Percentiles rank a stretch among this genome's conserved stretches.
phyloP scores from a whole-genome alignment of 2,113 vertebrate species.

The Sylvilagus bachmani region DNA sequence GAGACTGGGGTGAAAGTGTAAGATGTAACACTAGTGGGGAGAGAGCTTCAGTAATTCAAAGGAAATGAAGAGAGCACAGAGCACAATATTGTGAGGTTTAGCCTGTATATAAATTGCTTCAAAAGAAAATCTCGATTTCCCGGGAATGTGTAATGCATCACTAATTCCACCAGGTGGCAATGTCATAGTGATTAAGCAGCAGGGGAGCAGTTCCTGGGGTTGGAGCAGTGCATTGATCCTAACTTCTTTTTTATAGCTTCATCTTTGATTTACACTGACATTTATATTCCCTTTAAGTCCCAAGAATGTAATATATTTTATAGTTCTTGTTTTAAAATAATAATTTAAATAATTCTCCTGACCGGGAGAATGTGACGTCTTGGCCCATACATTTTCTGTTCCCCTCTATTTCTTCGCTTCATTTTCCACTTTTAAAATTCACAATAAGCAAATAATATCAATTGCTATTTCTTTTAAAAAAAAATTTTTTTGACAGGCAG shows the following conservation, averaged over 20 bases:
- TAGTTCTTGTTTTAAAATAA: neutral
- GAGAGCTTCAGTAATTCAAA: neutral
- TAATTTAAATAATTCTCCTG: slow-evolving; percentile 28
- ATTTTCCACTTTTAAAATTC: slow-evolving; percentile 44
- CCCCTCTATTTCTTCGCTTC: neutral
- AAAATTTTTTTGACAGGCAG: no score
- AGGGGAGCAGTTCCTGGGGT: neutral
- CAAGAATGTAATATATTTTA: slow-evolving; percentile 1
- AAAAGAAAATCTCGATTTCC: neutral
- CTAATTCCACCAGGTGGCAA: slow-evolving; percentile 71
- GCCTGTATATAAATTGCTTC: neutral
- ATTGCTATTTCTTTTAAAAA: neutral
- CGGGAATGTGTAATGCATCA: slow-evolving; percentile 4
- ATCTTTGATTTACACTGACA: neutral
- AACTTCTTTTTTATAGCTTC: neutral
- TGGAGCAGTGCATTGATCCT: neutral
- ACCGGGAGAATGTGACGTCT: neutral
- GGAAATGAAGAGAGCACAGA: neutral
- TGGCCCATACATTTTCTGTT: neutral
- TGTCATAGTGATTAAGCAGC: slow-evolving; percentile 11
- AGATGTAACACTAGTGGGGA: neutral
- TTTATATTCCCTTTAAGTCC: slow-evolving; percentile 11
- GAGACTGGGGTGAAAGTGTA: neutral
- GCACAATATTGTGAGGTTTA: neutral
- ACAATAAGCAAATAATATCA: neutral